Evolutionary conservation across 2,113 vertebrate genomes (phyloP).

Genomic region (Dicerorhinus sumatrensis): DNA sequence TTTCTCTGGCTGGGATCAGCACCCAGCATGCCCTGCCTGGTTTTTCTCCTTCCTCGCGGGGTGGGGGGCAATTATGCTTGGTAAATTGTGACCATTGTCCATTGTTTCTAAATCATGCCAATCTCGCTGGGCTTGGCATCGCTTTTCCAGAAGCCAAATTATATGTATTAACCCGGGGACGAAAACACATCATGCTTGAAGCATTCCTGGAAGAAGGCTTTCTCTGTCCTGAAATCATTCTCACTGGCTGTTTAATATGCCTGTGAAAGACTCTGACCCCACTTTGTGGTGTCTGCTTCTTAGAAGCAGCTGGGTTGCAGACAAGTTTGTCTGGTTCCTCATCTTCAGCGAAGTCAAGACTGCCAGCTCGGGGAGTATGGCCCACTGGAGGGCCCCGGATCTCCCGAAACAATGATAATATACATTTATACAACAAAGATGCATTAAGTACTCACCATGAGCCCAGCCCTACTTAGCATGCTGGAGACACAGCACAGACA

Average conservation of each 20-base stretch:
- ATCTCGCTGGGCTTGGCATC: not conserved
- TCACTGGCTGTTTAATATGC: not conserved
- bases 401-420: not conserved
- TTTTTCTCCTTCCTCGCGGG: not conserved
- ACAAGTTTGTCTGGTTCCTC: not conserved
- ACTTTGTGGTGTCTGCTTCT: not conserved
- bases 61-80: not conserved
- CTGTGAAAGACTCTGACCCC: not conserved
- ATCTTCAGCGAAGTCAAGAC: not conserved
- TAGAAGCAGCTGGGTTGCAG: not conserved
- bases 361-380: not conserved
- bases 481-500: not conserved
- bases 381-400: not conserved
- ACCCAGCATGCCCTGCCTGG: not conserved
- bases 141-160: constrained; percentile 43
- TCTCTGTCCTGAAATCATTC: constrained; percentile 28
- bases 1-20: not conserved
- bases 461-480: not conserved
- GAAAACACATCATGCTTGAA: not conserved
- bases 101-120: not conserved
- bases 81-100: constrained; percentile 1
- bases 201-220: constrained; percentile 49
- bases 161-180: not conserved
- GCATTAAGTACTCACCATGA: not conserved
- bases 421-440: not conserved